Evolutionary conservation across 2,113 vertebrate species (phyloP), one percentile per base, ranked within the genome.

Genomic region (Oplegnathus fasciatus): DNA sequence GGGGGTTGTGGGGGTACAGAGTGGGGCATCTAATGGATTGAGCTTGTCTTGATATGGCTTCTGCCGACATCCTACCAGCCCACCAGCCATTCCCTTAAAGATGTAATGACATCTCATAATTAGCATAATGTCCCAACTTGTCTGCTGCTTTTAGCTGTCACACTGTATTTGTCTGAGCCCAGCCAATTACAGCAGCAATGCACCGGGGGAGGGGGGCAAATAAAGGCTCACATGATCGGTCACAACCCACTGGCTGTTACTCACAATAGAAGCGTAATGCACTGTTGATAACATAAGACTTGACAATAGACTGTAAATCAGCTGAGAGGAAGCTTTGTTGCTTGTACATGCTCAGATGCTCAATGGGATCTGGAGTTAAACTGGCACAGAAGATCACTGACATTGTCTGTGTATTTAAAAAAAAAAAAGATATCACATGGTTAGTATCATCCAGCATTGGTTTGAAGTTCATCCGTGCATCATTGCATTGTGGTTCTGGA

Each of bases 101-200:
- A 94, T 95, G 92, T 95, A 95, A 95, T 93, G 94, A 94, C 93
- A 92, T 91, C 81, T 94, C 90, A 89, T 95, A 94, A 95, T 95
- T 95, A 95, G 92, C 93, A 95, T 94, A 94, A 95, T 95, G 93
- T 93, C 88, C 92, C 92, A 94, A 95, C 93, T 92, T 94, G 93
- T 95, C 94, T 86, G 90, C 93, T 94, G 93, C 93, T 92, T 95
- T 95, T 92, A 95, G 92, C 92, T 94, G 94, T 95, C 93, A 93
- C 90, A 90, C 86, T 85, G 92, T 90, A 91, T 95, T 95, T 94
- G 89, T 94, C 89, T 97, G 97, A 90, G 79, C 83, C 72, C 30
- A 80, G 79, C 91, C 92, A 94, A 93, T 93, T 94, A 94, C 82
- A 84, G 88, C 78, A 62, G 77, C 32, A 52, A 77, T 75, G 62